phyloP scores from a whole-genome alignment of 2,888 invertebrate genomes.

The Matsumyia berberina region DNA sequence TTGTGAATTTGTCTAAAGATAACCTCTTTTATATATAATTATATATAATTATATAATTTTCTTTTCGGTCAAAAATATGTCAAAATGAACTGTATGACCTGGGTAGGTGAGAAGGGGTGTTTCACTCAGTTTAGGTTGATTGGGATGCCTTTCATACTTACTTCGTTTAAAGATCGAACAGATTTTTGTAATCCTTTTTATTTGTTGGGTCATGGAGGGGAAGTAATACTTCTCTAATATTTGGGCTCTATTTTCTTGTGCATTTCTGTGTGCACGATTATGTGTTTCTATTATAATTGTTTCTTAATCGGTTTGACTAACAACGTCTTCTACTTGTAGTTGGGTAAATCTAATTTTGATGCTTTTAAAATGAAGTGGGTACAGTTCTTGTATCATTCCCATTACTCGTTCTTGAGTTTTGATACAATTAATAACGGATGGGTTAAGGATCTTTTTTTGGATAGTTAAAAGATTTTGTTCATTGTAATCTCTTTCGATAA shows the following conservation, averaged over 20 bases:
- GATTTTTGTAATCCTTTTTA: not conserved
- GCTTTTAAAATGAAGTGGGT: not conserved
- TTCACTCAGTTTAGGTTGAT: too few species aligned
- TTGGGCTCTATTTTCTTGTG: not conserved
- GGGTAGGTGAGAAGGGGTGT: too few species aligned
- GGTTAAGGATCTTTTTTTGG: conserved; percentile 4
- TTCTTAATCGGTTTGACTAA: not conserved
- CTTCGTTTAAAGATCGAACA: not conserved
- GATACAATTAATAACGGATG: conserved; percentile 1
- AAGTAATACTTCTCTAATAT: conserved; percentile 11
- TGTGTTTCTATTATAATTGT: not conserved
- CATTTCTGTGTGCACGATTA: not conserved
- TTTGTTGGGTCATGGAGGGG: not conserved
- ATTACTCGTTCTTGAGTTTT: not conserved
- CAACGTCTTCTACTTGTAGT: not conserved
- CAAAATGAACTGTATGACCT: too few species aligned
- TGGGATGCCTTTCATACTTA: not conserved
- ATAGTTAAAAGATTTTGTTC: conserved; percentile 1
- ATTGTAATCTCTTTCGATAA: not conserved
- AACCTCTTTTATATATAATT: too few species aligned
- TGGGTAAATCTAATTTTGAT: too few species aligned
- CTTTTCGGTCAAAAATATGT: too few species aligned
- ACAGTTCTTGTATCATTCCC: conserved; percentile 12
- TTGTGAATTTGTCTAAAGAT: too few species aligned
- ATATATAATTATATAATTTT: too few species aligned